These are phyloP conservation scores for Piaya cayana DNA, from an alignment of 2,113 vertebrate species.

Conservation along the genomic window DNA sequence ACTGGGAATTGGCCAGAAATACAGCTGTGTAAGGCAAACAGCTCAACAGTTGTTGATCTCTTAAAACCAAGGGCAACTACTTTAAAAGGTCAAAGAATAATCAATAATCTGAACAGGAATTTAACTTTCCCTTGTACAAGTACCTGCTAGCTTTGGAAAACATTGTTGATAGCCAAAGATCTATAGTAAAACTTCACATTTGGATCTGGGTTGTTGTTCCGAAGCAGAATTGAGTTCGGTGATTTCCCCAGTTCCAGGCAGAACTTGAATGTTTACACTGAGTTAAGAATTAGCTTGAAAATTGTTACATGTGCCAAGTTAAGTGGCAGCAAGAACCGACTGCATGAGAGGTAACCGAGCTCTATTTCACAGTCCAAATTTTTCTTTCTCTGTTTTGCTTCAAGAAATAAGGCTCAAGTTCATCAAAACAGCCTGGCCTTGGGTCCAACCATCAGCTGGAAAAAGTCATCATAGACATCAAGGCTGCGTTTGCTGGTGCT, in stretches of 20 bases:
- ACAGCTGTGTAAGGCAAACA: background rate
- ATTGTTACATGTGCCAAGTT: background rate
- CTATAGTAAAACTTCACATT: background rate
- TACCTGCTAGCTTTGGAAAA: background rate
- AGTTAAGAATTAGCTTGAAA: background rate
- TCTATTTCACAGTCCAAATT: background rate
- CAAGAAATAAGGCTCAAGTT: background rate
- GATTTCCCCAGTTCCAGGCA: background rate
- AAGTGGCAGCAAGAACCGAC: background rate
- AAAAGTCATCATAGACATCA: rapidly evolving
- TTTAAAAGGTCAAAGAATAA: background rate
- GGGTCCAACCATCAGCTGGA: background rate
- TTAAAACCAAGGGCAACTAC: background rate
- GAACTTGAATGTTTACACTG: background rate
- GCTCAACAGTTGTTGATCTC: background rate
- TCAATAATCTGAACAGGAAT: background rate
- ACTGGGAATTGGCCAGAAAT: background rate
- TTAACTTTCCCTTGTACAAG: background rate
- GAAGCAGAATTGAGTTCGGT: background rate
- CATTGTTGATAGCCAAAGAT: background rate
- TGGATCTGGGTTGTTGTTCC: background rate
- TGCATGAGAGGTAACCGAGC: background rate
- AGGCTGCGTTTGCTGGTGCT: background rate
- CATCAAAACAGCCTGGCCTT: background rate
- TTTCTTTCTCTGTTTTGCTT: background rate